phyloP scores from a whole-genome alignment of 2,113 vertebrate genomes.

The Mustela nigripes region DNA sequence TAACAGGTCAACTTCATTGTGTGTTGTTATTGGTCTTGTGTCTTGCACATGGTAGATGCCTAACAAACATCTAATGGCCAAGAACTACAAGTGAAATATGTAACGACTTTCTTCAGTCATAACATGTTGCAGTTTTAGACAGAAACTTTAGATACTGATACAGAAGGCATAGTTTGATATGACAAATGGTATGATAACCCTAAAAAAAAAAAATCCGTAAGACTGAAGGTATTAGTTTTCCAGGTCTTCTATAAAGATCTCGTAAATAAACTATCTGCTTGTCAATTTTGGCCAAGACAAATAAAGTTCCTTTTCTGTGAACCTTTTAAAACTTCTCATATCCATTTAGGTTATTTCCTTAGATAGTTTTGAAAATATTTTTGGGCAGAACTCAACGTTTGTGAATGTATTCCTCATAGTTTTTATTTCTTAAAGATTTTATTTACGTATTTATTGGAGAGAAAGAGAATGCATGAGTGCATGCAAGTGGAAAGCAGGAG shows the following conservation, averaged over 20 bases:
- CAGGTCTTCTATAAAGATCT: background rate
- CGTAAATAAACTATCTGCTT: background rate
- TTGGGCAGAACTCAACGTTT: background rate
- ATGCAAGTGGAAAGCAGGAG: background rate
- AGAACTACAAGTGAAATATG: slow-evolving; percentile 43
- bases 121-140: slow-evolving; percentile 34
- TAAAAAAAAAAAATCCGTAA: slow-evolving; percentile 22
- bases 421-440: background rate
- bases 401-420: background rate
- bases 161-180: slow-evolving; percentile 28
- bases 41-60: background rate
- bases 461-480: background rate
- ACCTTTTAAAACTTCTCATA: background rate
- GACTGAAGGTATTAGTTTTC: slow-evolving; percentile 40
- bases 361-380: background rate
- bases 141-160: slow-evolving; percentile 21
- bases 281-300: background rate
- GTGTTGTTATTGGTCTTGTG: background rate
- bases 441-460: background rate
- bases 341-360: background rate
- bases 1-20: slow-evolving; percentile 50
- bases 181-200: background rate
- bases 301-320: background rate
- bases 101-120: slow-evolving; percentile 52
- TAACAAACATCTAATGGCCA: slow-evolving; percentile 39